Conservation (phyloP, 2,113 vertebrate genomes). For the Coturnix japonica region DNA sequence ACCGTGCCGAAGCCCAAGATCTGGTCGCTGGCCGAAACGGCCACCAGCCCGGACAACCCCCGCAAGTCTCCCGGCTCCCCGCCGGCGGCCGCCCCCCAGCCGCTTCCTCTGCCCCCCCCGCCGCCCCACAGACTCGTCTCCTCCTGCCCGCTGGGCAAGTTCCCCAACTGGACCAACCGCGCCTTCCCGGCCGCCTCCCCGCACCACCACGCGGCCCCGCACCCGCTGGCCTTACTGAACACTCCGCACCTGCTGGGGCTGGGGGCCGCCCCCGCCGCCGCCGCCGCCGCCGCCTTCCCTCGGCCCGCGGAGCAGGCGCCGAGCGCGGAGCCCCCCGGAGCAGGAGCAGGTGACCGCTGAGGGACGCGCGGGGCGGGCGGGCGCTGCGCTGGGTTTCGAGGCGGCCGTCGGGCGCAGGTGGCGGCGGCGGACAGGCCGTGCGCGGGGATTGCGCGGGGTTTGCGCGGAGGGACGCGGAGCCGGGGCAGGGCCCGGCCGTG, state of each 20-base stretch:
- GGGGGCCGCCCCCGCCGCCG: conserved; percentile 72
- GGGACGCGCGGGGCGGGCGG: neutral
- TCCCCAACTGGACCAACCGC: conserved; percentile 75
- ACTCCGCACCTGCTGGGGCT: conserved; percentile 93
- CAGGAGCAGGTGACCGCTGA: conserved; percentile 88
- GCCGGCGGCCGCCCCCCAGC: conserved; percentile 83
- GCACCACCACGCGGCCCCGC: too few species aligned
- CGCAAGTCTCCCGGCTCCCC: conserved; percentile 85
- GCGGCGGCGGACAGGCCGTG: too few species aligned
- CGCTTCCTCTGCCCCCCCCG: conserved; percentile 65
- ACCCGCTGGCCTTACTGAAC: conserved; percentile 88
- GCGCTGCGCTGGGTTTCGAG: neutral
- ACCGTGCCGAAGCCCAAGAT: conserved; percentile 93
- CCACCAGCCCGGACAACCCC: conserved; percentile 95
- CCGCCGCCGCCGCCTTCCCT: conserved; percentile 83
- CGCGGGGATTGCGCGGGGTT: neutral
- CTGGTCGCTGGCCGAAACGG: conserved; percentile 97
- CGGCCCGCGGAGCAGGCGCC: conserved; percentile 85
- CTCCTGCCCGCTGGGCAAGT: conserved; percentile 91
- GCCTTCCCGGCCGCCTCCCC: too few species aligned
- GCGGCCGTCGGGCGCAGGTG: too few species aligned
- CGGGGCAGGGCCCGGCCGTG: neutral
- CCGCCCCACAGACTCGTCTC: conserved; percentile 89
- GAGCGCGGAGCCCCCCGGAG: conserved; percentile 86
- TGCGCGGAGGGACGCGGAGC: neutral